Percentiles rank a stretch among this genome's conserved stretches.
phyloP scores from a whole-genome alignment of 2,113 vertebrate genomes.

The Hydropotes inermis region DNA sequence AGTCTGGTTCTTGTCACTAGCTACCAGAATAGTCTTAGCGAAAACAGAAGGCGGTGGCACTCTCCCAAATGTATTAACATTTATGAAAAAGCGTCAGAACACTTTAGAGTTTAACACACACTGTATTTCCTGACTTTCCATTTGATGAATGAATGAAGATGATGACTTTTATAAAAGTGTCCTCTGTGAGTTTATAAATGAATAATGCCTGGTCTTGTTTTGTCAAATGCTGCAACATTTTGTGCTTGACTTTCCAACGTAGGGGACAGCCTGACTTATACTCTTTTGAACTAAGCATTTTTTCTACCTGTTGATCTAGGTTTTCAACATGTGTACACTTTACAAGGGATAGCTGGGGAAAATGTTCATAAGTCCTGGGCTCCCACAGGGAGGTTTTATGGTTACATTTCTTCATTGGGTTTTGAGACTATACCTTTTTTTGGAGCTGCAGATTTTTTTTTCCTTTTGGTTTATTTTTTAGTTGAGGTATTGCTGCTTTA shows the following conservation, averaged over 20 bases:
- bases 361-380: background rate
- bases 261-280: background rate
- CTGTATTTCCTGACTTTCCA: constrained; percentile 13
- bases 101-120: background rate
- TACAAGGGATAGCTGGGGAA: background rate
- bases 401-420: background rate
- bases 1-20: background rate
- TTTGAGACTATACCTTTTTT: background rate
- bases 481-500: background rate
- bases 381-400: background rate
- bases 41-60: background rate
- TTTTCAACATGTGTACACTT: background rate
- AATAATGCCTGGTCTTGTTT: background rate
- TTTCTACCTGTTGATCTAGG: background rate
- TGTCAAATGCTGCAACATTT: background rate
- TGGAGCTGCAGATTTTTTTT: background rate
- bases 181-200: constrained; percentile 9
- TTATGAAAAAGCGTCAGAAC: background rate
- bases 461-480: background rate
- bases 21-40: background rate
- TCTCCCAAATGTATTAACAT: background rate
- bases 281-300: background rate
- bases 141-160: background rate
- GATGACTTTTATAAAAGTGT: background rate
- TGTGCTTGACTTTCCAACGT: background rate